Evolutionary conservation across 1,140 invertebrate genomes (phyloP).

Genomic region (Lasaia peninsularis): DNA sequence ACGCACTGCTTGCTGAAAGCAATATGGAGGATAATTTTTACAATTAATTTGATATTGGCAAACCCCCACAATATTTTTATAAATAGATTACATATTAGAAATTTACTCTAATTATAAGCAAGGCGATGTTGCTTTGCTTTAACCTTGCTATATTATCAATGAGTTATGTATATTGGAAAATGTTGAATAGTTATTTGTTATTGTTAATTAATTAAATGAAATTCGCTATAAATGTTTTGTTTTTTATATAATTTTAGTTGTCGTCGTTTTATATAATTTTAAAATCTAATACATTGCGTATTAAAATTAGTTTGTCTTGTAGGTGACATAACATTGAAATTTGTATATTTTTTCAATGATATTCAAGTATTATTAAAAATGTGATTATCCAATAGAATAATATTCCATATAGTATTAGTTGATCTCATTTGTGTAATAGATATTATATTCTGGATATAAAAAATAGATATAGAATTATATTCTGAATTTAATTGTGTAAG

Average conservation of each 20-base stretch:
- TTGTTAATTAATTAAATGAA: conserved; percentile 29
- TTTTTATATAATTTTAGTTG: conserved; percentile 21
- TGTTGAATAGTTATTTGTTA: conserved; percentile 45
- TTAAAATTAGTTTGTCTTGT: not conserved
- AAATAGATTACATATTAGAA: conserved; percentile 41
- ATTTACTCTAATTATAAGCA: conserved; percentile 28
- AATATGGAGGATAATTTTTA: conserved; percentile 36
- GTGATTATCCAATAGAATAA: conserved; percentile 36
- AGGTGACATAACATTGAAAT: conserved; percentile 23
- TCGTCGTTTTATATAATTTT: not conserved
- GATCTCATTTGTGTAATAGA: conserved; percentile 51
- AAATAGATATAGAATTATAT: conserved; percentile 30
- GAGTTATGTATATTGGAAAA: conserved; percentile 32
- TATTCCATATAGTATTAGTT: conserved; percentile 29
- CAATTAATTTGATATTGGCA: conserved; percentile 65
- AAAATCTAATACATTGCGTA: not conserved
- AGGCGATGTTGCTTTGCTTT: conserved; percentile 56
- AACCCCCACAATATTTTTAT: conserved; percentile 68
- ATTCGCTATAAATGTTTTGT: conserved; percentile 24
- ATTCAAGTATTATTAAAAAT: conserved; percentile 44
- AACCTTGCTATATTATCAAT: conserved; percentile 47
- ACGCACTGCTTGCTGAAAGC: conserved; percentile 59
- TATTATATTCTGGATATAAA: conserved; percentile 28
- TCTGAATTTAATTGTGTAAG: conserved; percentile 33
- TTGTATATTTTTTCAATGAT: conserved; percentile 51